Percentiles rank a stretch among this genome's conserved stretches.
Conservation (phyloP, 2,113 vertebrate genomes). For the Phylloscopus whistleri region DNA sequence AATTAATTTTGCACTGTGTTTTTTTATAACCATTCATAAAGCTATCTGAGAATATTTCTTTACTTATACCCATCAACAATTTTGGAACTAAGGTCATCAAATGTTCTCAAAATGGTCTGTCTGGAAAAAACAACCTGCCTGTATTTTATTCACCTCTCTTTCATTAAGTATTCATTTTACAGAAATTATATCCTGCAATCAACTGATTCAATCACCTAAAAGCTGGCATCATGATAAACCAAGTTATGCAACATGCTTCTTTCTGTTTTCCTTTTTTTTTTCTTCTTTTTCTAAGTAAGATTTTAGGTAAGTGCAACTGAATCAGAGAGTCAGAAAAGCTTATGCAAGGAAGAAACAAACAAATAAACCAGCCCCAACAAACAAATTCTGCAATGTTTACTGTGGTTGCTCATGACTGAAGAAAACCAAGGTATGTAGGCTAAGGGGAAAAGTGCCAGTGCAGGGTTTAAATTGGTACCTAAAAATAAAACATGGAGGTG, state of each 20-base stretch:
- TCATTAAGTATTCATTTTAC: neutral
- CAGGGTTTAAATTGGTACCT: neutral
- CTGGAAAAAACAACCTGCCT: neutral
- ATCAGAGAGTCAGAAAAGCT: neutral
- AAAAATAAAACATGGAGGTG: neutral
- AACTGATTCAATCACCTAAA: neutral
- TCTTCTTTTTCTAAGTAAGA: neutral
- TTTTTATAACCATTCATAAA: constrained; percentile 3
- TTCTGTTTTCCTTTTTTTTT: too few species aligned
- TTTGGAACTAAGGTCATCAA: neutral
- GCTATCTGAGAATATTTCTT: neutral
- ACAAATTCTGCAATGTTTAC: neutral
- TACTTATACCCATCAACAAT: neutral
- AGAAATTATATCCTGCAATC: neutral
- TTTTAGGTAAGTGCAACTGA: neutral
- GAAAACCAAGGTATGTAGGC: neutral
- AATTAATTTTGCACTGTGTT: constrained; percentile 1
- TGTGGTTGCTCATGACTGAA: neutral
- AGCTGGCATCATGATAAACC: neutral
- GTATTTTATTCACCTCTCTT: neutral
- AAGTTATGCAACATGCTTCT: neutral
- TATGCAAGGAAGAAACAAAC: neutral
- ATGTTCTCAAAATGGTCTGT: neutral
- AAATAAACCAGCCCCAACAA: neutral
- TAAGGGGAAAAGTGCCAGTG: neutral